Conservation (phyloP, 2,888 invertebrate genomes). For the Caenorhabditis sulstoni region DNA sequence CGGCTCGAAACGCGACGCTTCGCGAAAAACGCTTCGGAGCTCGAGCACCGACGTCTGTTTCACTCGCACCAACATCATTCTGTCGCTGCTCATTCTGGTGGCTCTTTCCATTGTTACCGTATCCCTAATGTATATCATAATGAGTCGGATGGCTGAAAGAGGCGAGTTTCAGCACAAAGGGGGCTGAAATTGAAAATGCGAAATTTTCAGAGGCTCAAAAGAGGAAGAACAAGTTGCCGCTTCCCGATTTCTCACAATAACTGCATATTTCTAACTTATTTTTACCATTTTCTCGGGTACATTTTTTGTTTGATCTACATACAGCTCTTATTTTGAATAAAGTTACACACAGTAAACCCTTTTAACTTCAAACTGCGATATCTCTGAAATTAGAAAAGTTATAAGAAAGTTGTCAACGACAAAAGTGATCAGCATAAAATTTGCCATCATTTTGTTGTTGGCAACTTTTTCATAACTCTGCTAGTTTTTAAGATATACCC, state of each 20-base stretch:
- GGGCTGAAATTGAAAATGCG: background rate
- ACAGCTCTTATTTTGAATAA: no score
- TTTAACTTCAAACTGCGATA: no score
- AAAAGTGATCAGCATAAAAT: no score
- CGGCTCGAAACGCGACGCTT: background rate
- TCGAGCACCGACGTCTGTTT: conserved; percentile 39
- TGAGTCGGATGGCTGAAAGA: conserved; percentile 30
- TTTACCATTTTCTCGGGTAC: conserved; percentile 20
- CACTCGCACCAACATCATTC: conserved; percentile 31
- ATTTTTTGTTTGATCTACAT: conserved; percentile 1
- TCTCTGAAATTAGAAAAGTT: no score
- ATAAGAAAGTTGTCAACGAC: no score
- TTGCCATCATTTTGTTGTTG: no score
- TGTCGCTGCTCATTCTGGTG: conserved; percentile 30
- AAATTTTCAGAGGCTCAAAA: conserved; percentile 22
- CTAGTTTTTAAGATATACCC: no score
- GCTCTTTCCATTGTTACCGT: conserved; percentile 34
- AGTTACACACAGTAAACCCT: no score
- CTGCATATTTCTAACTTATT: background rate
- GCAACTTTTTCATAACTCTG: no score
- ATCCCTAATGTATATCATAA: conserved; percentile 40
- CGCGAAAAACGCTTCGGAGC: background rate
- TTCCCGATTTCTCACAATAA: conserved; percentile 34
- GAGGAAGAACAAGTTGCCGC: conserved; percentile 17
- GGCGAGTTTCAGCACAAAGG: background rate